These are phyloP conservation scores for Chloropsis hardwickii DNA, from an alignment of 2,113 vertebrate species.

Conservation along the genomic window DNA sequence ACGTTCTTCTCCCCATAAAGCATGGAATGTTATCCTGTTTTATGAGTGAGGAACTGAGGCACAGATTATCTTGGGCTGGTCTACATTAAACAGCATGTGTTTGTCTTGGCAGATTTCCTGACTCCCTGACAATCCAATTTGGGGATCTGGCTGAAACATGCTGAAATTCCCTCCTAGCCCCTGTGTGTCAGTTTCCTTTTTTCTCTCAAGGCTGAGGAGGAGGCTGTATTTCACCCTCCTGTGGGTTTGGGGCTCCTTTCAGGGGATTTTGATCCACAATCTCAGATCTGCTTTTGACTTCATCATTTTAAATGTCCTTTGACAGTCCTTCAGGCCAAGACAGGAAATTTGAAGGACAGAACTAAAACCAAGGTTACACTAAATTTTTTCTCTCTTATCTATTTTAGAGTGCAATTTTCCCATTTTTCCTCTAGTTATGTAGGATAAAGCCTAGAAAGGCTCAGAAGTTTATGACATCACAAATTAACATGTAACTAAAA, in stretches of 20 bases:
- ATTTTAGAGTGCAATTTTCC: neutral
- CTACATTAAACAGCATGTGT: conserved; percentile 9
- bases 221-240: neutral
- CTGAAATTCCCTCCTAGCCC: neutral
- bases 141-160: neutral
- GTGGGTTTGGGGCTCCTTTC: neutral
- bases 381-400: neutral
- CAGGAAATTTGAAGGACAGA: neutral
- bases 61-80: neutral
- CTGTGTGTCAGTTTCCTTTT: neutral
- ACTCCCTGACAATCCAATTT: conserved; percentile 2
- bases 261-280: neutral
- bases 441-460: neutral
- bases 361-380: neutral
- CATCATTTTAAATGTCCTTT: neutral
- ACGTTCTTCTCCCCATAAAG: neutral
- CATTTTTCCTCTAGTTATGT: neutral
- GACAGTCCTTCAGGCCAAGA: neutral
- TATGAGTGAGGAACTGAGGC: neutral
- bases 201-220: neutral
- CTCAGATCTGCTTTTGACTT: neutral
- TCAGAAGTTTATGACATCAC: neutral
- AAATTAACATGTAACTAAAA: neutral
- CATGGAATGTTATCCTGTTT: neutral
- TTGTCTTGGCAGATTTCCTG: conserved; percentile 44